Evolutionary conservation across 2,797 vertebrate species (phyloP).

Genomic region (Pangasius krempfi): DNA sequence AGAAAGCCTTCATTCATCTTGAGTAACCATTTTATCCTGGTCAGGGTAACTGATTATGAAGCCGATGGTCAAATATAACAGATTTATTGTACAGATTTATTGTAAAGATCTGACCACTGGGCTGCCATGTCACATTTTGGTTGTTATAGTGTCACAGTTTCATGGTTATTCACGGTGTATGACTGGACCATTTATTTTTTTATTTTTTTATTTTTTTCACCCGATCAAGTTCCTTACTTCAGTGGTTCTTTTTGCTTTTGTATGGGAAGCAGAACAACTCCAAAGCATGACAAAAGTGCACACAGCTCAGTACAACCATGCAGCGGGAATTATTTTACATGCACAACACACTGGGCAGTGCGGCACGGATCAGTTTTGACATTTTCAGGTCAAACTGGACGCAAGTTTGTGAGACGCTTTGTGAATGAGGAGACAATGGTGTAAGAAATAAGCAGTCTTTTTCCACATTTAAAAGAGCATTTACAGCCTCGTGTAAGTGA

Average conservation of each 20-base stretch:
- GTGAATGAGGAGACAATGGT: not conserved
- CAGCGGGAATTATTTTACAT: not conserved
- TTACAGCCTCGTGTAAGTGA: not conserved
- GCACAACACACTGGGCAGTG: not conserved
- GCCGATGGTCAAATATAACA: not conserved
- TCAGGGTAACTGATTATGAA: not conserved
- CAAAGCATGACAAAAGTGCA: not conserved
- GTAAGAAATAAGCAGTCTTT: not conserved
- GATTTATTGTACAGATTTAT: not conserved
- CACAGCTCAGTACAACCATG: not conserved
- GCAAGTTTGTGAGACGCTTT: not conserved
- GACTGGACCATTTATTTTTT: not conserved
- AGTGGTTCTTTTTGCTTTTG: not conserved
- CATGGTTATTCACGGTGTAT: not conserved
- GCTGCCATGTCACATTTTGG: not conserved
- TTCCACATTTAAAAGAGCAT: not conserved
- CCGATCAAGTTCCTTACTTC: not conserved
- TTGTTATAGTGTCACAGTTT: not conserved
- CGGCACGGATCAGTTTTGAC: not conserved
- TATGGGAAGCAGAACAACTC: not conserved
- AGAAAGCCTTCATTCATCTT: not conserved
- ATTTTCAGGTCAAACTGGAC: conserved; percentile 19
- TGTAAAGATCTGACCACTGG: not conserved
- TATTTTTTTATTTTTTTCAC: not conserved
- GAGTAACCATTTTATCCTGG: not conserved